These are phyloP conservation scores for Pycnonotus jocosus DNA, from an alignment of 2,113 vertebrate species.

Conservation along the genomic window DNA sequence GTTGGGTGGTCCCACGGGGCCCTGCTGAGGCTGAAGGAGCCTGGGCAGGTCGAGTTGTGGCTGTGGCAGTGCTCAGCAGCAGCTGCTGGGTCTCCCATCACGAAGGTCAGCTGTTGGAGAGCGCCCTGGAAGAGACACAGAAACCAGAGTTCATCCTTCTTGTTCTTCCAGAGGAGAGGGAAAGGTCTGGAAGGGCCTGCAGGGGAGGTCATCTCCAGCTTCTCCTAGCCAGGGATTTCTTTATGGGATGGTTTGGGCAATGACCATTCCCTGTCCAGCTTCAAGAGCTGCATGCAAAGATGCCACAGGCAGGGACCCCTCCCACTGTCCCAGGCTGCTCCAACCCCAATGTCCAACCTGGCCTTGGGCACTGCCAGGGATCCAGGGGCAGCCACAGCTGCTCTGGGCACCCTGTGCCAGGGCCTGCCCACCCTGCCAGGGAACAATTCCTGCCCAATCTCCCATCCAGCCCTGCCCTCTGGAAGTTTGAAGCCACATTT, in stretches of 20 bases:
- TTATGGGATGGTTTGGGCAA: background rate
- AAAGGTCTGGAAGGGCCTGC: background rate
- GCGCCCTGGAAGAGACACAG: conserved; percentile 70
- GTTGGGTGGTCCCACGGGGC: background rate
- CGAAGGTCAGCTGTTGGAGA: conserved; percentile 77
- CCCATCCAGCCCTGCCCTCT: rapidly evolving
- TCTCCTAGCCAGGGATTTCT: background rate
- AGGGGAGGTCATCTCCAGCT: background rate
- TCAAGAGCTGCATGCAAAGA: background rate
- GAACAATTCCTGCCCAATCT: background rate
- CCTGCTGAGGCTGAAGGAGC: background rate
- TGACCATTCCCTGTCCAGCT: background rate
- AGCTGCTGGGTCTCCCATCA: conserved; percentile 77
- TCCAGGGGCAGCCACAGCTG: background rate
- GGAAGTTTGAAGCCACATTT: background rate
- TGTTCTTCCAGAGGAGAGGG: background rate
- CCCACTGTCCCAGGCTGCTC: background rate
- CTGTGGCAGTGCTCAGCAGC: conserved; percentile 72
- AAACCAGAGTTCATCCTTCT: background rate
- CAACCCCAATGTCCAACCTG: background rate
- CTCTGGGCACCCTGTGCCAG: background rate
- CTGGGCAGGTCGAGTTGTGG: conserved; percentile 49
- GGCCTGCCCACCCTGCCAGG: rapidly evolving
- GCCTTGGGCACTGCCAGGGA: background rate
- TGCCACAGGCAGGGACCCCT: background rate